Evolutionary conservation across 1,140 invertebrate genomes (phyloP).

Genomic region (Platorchestia sp.): DNA sequence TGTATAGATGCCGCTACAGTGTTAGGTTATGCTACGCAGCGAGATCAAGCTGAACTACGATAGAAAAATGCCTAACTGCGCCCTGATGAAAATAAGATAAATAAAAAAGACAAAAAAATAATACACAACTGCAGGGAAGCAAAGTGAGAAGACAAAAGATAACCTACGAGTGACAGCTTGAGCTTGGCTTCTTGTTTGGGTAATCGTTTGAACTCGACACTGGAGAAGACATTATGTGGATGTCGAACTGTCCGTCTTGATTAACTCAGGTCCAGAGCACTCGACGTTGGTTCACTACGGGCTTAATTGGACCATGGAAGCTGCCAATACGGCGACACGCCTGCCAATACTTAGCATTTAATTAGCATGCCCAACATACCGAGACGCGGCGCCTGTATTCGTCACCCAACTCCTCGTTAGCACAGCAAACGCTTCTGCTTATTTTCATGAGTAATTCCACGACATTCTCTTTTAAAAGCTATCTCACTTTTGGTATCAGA

Average conservation of each 20-base stretch:
- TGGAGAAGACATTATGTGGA: not conserved
- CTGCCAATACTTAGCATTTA: slow-evolving; percentile 53
- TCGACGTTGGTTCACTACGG: slow-evolving; percentile 11
- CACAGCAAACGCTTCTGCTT: not conserved
- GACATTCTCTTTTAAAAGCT: not conserved
- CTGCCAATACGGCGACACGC: slow-evolving; percentile 11
- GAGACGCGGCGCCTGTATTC: not conserved
- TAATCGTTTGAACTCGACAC: not conserved
- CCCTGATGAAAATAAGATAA: too few relatives aligned
- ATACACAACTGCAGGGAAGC: not conserved
- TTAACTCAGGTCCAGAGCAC: not conserved
- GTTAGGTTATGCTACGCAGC: too few relatives aligned
- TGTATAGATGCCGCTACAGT: too few relatives aligned
- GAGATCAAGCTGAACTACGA: not conserved
- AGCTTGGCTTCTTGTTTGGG: not conserved
- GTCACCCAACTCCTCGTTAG: not conserved
- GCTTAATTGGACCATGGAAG: slow-evolving; percentile 24
- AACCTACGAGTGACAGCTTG: not conserved
- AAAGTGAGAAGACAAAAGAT: not conserved
- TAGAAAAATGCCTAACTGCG: too few relatives aligned
- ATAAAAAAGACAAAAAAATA: too few relatives aligned
- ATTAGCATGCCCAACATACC: slow-evolving; percentile 31
- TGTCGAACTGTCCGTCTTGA: slow-evolving; percentile 35
- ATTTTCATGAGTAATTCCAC: not conserved
- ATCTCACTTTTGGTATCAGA: not conserved